Base-by-base conservation (phyloP, 2,888 invertebrate species). In the Emmelina monodactyla region DNA sequence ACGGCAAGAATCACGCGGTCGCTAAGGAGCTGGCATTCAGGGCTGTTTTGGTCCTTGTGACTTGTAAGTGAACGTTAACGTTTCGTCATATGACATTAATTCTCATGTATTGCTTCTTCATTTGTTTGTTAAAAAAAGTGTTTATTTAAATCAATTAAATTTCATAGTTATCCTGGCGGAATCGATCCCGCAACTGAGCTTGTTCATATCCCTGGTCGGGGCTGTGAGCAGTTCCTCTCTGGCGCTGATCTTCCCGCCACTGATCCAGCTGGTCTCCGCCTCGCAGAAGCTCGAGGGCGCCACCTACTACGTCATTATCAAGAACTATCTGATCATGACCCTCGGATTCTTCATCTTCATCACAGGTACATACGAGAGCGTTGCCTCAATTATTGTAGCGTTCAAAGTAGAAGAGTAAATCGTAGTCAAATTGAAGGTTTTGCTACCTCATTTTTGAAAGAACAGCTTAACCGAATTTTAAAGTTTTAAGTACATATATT, bases 121-220 rank as follows among this genome's bases (percentile, higher is more conserved):
- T n/a, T n/a, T n/a, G n/a, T n/a, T n/a, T n/a, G n/a, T n/a, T n/a
- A n/a, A n/a, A n/a, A n/a, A n/a, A n/a, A n/a, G n/a, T n/a, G n/a
- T n/a, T n/a, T n/a, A 19, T 19, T 19, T 19, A 19, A 19, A 19
- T 19, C 5, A 19, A 5, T 38, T 39, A 40, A n/a, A n/a, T n/a
- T 31, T 75, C 82, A 12, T 81, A 95, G 94, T 95, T 78, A 67
- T 86, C 7, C 69, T 95, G 45, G 95, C 96, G 0, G 92, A 92
- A 58, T 82, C 89, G 1, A 91, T 97, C 38, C 96, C 96, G 0
- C 85, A 92, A 47, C 71, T 97, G 42, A 88, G 89, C 2, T 76
- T 93, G 1, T 92, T 96, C 68, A 96, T 97, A 47, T 94, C 95
- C 0, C 67, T 97, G 41, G 92, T 97, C 16, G 97, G 97, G 3